phyloP scores from a whole-genome alignment of 2,113 vertebrate genomes.

The Butastur rufipennis region DNA sequence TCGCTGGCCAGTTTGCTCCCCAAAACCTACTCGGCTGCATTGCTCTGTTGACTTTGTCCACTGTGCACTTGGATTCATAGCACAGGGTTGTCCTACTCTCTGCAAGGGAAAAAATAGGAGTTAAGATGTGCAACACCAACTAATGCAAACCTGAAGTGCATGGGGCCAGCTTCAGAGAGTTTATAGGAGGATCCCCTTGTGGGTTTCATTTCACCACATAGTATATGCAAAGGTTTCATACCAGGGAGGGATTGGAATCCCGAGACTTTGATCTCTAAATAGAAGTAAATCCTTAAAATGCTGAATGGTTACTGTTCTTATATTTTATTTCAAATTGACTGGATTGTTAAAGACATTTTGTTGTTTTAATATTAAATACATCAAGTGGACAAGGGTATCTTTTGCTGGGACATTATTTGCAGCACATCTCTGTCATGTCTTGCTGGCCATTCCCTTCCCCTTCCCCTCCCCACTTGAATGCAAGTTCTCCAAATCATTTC shows the following conservation, averaged over 20 bases:
- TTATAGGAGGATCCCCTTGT: neutral
- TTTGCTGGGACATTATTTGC: neutral
- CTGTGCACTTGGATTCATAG: neutral
- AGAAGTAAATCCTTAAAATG: neutral
- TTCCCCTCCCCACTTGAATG: rapidly evolving
- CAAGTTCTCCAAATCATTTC: neutral
- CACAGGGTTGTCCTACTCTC: neutral
- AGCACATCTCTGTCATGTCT: neutral
- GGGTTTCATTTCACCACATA: neutral
- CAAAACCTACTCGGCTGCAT: neutral
- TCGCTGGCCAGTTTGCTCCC: neutral
- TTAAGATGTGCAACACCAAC: neutral
- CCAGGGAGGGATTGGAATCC: neutral
- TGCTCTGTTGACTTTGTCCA: neutral
- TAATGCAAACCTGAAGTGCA: neutral
- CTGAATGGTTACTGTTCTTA: neutral
- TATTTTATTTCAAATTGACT: neutral
- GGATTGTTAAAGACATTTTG: neutral
- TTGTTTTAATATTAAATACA: neutral
- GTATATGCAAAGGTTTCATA: neutral
- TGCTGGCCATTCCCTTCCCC: neutral
- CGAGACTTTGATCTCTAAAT: neutral
- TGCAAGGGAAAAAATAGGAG: neutral
- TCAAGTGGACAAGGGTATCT: neutral
- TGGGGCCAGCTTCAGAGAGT: neutral